Conservation (phyloP, 1,140 invertebrate genomes). For the Archegozetes longisetosus region DNA sequence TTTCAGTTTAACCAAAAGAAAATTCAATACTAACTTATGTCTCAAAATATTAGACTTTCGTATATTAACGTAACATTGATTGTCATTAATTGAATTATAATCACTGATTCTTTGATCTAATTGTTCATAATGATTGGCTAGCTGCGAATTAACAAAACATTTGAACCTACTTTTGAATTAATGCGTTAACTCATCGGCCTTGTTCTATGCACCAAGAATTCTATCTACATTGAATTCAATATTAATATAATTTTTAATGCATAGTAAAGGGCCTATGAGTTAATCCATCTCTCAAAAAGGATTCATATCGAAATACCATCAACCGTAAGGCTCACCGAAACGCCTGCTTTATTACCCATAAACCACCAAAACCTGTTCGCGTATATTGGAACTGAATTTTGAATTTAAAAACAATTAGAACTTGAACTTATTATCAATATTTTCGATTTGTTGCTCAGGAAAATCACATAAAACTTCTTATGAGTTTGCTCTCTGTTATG, state of each 20-base stretch:
- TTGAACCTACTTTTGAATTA: too few species aligned
- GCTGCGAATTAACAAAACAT: constrained; percentile 70
- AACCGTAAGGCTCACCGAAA: constrained; percentile 64
- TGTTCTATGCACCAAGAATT: too few species aligned
- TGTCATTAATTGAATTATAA: constrained; percentile 55
- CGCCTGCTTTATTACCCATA: constrained; percentile 86
- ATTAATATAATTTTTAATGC: too few species aligned
- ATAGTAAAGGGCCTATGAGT: too few species aligned
- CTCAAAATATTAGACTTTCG: constrained; percentile 66
- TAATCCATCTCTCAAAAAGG: too few species aligned
- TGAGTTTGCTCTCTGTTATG: too few species aligned
- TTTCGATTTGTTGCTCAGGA: background rate
- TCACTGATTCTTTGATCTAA: constrained; percentile 61
- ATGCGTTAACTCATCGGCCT: too few species aligned
- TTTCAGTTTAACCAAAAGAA: background rate
- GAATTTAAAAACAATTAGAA: background rate
- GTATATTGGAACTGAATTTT: constrained; percentile 54
- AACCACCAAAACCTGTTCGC: constrained; percentile 66
- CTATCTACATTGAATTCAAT: too few species aligned
- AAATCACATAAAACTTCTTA: background rate
- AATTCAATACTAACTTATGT: constrained; percentile 54
- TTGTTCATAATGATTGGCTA: constrained; percentile 68
- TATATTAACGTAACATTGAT: constrained; percentile 37
- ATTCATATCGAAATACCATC: constrained; percentile 72
- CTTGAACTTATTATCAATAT: too few species aligned